Conservation (phyloP, 2,797 vertebrate genomes). For the Steatocranus sp. region DNA sequence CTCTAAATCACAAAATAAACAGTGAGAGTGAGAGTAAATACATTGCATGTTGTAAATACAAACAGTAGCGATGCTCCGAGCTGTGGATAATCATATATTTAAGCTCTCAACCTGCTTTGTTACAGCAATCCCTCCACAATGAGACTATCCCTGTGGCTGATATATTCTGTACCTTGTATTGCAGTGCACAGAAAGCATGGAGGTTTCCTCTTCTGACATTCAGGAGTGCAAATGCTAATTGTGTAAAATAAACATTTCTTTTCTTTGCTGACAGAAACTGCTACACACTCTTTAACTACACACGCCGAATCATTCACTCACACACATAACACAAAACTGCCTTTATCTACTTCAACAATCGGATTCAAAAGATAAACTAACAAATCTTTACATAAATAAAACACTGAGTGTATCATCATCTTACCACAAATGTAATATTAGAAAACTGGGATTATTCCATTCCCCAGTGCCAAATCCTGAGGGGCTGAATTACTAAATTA, state of each 20-base stretch:
- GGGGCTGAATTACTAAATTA: not conserved
- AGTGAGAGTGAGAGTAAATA: constrained; percentile 67
- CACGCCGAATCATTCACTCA: constrained; percentile 1
- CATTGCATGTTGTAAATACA: constrained; percentile 59
- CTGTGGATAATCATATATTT: constrained; percentile 46
- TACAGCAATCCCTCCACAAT: not conserved
- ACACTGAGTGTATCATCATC: not conserved
- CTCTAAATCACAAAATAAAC: constrained; percentile 64
- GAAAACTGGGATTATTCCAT: not conserved
- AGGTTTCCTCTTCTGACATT: constrained; percentile 51
- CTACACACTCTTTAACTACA: not conserved
- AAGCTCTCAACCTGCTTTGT: constrained; percentile 26
- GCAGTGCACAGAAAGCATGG: constrained; percentile 52
- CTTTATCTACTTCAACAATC: not conserved
- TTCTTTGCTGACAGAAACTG: constrained; percentile 36
- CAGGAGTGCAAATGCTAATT: constrained; percentile 49
- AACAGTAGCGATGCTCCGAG: constrained; percentile 54
- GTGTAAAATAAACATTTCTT: constrained; percentile 54
- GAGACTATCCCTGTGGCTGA: constrained; percentile 11
- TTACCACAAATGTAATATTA: not conserved
- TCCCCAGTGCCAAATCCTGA: not conserved
- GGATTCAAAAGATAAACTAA: constrained; percentile 14
- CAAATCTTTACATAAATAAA: constrained; percentile 21
- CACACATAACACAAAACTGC: not conserved
- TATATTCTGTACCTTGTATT: constrained; percentile 18